Percentiles rank a stretch among this genome's conserved stretches.
These are phyloP conservation scores for Gallinago stenura DNA, from an alignment of 2,797 vertebrate genomes.

Conservation along the genomic window DNA sequence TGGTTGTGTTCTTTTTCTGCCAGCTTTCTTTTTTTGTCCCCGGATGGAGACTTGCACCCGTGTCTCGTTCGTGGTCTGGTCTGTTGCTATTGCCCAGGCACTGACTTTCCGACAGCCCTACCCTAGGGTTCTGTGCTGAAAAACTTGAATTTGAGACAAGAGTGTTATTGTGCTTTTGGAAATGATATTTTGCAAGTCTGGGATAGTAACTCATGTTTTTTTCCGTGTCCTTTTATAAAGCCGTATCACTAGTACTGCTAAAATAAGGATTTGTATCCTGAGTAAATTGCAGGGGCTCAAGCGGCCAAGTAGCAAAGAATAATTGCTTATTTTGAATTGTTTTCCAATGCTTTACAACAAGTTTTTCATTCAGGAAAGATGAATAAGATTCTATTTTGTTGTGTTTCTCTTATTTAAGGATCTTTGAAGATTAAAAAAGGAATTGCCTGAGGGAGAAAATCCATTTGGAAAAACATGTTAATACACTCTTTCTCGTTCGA, in stretches of 20 bases:
- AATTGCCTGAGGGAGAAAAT: neutral
- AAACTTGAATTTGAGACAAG: conserved; percentile 45
- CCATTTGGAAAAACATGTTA: conserved; percentile 1
- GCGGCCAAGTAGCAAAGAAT: conserved; percentile 34
- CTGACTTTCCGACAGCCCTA: neutral
- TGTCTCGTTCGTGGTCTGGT: neutral
- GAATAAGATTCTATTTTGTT: conserved; percentile 47
- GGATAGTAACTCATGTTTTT: neutral
- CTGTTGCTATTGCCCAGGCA: neutral
- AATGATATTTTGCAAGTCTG: conserved; percentile 13
- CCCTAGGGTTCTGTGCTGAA: neutral
- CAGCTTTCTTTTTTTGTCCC: neutral
- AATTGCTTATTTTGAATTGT: conserved; percentile 65
- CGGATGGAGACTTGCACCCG: neutral
- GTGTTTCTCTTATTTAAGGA: conserved; percentile 42
- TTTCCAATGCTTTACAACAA: conserved; percentile 35
- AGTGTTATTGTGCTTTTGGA: conserved; percentile 41
- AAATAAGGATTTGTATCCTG: conserved; percentile 6
- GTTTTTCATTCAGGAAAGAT: conserved; percentile 42
- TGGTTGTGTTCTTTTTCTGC: neutral
- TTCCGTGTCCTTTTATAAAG: conserved; percentile 36
- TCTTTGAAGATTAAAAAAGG: conserved; percentile 54
- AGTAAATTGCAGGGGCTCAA: neutral
- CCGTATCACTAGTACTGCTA: neutral
- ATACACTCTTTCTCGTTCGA: neutral